phyloP scores from a whole-genome alignment of 2,888 invertebrate genomes.

The Clistopyga incitator region DNA sequence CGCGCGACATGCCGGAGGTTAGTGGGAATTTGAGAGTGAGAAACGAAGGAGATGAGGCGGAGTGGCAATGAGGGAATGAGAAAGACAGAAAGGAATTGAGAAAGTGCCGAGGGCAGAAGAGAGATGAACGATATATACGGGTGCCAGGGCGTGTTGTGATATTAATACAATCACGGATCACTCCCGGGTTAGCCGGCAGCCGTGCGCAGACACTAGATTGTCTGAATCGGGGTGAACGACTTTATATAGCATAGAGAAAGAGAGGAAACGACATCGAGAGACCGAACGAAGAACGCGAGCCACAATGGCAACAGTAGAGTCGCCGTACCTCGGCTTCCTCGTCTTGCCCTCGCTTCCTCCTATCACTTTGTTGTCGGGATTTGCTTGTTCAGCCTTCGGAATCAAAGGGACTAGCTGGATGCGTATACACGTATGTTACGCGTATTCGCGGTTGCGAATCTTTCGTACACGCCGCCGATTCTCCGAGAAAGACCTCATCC shows the following conservation, averaged over 20 bases:
- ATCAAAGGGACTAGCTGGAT: constrained; percentile 71
- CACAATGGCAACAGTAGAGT: constrained; percentile 12
- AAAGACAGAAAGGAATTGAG: constrained; percentile 55
- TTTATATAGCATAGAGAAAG: constrained; percentile 80
- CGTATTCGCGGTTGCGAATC: not conserved
- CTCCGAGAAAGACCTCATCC: not conserved
- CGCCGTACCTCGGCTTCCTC: constrained; percentile 17
- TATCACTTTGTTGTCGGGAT: constrained; percentile 73
- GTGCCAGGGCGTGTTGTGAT: constrained; percentile 83
- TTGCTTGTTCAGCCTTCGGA: constrained; percentile 75
- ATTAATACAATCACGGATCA: constrained; percentile 85
- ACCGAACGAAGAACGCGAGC: constrained; percentile 35
- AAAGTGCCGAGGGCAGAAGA: constrained; percentile 50
- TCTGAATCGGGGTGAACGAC: constrained; percentile 85
- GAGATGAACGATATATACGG: constrained; percentile 74
- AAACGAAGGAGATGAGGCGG: constrained; percentile 61
- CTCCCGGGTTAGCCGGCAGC: constrained; percentile 82
- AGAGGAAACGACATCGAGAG: constrained; percentile 34
- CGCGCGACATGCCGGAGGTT: constrained; percentile 3
- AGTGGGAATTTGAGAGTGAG: constrained; percentile 55
- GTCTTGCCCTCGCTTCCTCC: constrained; percentile 17
- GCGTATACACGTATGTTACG: not conserved
- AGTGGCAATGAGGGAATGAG: constrained; percentile 47
- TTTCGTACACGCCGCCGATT: not conserved
- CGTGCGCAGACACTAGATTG: constrained; percentile 84